phyloP scores from a whole-genome alignment of 2,113 vertebrate species.

The Bubo bubo region DNA sequence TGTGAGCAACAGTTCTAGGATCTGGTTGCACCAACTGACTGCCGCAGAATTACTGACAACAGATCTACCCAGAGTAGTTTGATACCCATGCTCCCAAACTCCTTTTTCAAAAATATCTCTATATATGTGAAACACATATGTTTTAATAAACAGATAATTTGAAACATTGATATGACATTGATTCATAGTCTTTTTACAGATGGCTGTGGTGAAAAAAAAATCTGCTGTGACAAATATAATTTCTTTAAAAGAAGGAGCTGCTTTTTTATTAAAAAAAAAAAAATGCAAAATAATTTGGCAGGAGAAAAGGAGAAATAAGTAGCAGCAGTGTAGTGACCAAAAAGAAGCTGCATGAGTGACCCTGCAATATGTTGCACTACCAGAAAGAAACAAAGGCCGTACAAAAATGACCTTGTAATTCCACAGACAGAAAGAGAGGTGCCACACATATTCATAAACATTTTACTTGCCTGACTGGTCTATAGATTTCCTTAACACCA shows the following conservation, averaged over 20 bases:
- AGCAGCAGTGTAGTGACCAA: neutral
- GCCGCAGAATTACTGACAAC: neutral
- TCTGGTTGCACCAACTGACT: neutral
- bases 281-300: neutral
- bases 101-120: neutral
- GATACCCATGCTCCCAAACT: neutral
- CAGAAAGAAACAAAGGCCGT: neutral
- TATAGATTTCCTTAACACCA: conserved; percentile 87
- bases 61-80: neutral
- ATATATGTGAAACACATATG: neutral
- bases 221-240: neutral
- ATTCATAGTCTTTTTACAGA: neutral
- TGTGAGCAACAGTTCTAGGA: neutral
- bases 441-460: neutral
- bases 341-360: neutral
- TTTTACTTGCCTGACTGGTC: conserved; percentile 81
- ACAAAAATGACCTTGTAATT: neutral
- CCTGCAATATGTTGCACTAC: neutral
- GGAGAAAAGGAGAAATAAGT: neutral
- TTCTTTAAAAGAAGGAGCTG: neutral
- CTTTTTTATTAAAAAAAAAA: neutral
- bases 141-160: neutral
- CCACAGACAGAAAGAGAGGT: neutral
- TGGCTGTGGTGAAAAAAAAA: neutral
- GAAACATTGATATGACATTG: neutral